Percentiles rank a stretch among this genome's conserved stretches.
Conservation (phyloP, 1,140 invertebrate genomes). For the Drosophila tropicalis region DNA sequence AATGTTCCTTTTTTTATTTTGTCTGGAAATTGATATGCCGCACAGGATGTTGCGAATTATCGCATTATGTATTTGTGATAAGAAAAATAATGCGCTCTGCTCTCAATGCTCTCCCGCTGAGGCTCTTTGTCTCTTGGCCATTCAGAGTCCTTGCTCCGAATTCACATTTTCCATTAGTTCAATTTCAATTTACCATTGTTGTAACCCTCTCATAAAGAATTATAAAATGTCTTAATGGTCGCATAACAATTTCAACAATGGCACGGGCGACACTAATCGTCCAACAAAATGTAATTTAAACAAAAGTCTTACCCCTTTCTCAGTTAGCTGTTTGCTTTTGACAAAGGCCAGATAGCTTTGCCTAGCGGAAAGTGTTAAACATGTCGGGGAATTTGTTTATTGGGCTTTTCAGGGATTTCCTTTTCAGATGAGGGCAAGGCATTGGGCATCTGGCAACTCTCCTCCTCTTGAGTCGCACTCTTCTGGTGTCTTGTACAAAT, state of each 20-base stretch:
- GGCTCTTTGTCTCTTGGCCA: too few species aligned
- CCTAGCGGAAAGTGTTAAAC: conserved; percentile 78
- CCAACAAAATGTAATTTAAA: conserved; percentile 81
- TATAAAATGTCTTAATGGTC: conserved; percentile 81
- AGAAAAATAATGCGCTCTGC: conserved; percentile 19
- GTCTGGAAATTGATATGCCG: conserved; percentile 61
- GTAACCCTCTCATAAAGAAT: conserved; percentile 63
- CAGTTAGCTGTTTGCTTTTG: conserved; percentile 24
- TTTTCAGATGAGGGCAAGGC: background rate
- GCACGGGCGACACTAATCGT: conserved; percentile 79
- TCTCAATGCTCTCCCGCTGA: background rate
- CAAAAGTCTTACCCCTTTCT: conserved; percentile 59
- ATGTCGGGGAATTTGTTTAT: conserved; percentile 82
- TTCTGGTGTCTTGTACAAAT: conserved; percentile 53
- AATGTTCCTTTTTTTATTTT: conserved; percentile 17
- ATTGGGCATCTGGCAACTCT: conserved; percentile 53
- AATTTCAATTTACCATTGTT: conserved; percentile 45
- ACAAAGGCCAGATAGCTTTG: conserved; percentile 70
- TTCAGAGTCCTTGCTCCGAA: too few species aligned
- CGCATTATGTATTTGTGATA: conserved; percentile 63
- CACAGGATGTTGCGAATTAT: conserved; percentile 73
- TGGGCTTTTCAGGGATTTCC: conserved; percentile 59
- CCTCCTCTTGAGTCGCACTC: background rate
- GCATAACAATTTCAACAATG: conserved; percentile 81
- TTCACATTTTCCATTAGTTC: conserved; percentile 63